Percentiles rank a stretch among this genome's conserved stretches.
phyloP scores from a whole-genome alignment of 2,113 vertebrate species.

The Bubo blakistoni region DNA sequence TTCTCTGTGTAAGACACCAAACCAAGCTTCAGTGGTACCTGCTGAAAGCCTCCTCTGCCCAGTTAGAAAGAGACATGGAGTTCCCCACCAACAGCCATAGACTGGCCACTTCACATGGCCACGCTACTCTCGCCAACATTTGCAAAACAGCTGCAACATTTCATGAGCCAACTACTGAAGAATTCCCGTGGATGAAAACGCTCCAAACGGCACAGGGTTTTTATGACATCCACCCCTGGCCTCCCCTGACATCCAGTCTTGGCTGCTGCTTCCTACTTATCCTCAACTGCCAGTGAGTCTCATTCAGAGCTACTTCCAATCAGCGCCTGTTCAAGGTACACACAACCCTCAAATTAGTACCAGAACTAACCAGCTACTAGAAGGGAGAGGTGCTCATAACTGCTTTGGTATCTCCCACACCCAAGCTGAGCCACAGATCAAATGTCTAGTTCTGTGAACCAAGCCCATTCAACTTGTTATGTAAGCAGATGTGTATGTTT shows the following conservation, averaged over 20 bases:
- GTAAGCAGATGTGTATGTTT: conserved; percentile 11
- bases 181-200: neutral
- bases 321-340: neutral
- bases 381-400: neutral
- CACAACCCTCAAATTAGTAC: neutral
- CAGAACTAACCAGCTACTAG: neutral
- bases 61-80: neutral
- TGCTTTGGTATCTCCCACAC: neutral
- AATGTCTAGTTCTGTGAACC: neutral
- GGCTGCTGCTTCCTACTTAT: conserved; percentile 9
- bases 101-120: neutral
- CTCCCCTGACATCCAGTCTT: conserved; percentile 31
- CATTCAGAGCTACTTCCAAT: neutral
- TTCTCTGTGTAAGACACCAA: neutral
- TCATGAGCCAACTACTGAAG: conserved; percentile 5
- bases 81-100: neutral
- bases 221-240: conserved; percentile 29
- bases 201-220: neutral
- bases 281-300: neutral
- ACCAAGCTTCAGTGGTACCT: neutral
- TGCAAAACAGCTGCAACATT: neutral
- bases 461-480: neutral
- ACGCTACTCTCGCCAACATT: neutral
- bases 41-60: neutral
- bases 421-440: neutral